Base-by-base conservation (phyloP, 2,113 vertebrate genomes). In the Empidonax traillii region DNA sequence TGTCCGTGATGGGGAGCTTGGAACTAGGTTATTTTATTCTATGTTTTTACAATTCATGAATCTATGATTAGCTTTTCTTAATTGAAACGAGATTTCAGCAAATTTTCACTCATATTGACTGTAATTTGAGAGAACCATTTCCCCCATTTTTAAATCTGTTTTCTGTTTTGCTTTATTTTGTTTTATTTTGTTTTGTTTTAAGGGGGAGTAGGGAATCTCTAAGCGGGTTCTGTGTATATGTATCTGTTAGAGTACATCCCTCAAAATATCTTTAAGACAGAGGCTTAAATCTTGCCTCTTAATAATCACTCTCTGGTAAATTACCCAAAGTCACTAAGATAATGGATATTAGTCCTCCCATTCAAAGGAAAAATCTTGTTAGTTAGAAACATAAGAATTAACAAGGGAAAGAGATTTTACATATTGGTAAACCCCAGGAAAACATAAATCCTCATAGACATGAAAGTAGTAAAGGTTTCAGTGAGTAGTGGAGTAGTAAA, bases 101-200 rank as follows among this genome's bases (percentile, higher is more conserved):
- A 19, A 67, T 77, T 88, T 23, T 90, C 35, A 58, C 14, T 83
- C 23, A 4, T 39, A 52, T 27, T 3, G 1, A 19, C 16, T 68
- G 6, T 12, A 51, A 66, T 43, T 53, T 67, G 46, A 61, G 33
- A 52, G 10, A 66, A 1, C 1, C 0, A 3, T 55, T 85, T 52
- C 5, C 3, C 14, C 7, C 3, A 1, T 7, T 71, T 71, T 84
- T n/a, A 1, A 4, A 27, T 4, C 2, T 37, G 5, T 8, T 55
- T 39, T 18, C 12, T 47, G 46, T 22, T 47, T 47, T 47, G 3
- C 39, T 11, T 44, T 37, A 2, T 11, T 44, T 37, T 59, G 3
- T 11, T 44, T 35, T 59, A 12, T 9, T 17, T 53, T 53, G 16
- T 6, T 3, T 4, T 39, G 39, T 49, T 72, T 35, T 5, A 9